phyloP scores from a whole-genome alignment of 1,140 invertebrate genomes.

The Lordiphosa clarofinis region DNA sequence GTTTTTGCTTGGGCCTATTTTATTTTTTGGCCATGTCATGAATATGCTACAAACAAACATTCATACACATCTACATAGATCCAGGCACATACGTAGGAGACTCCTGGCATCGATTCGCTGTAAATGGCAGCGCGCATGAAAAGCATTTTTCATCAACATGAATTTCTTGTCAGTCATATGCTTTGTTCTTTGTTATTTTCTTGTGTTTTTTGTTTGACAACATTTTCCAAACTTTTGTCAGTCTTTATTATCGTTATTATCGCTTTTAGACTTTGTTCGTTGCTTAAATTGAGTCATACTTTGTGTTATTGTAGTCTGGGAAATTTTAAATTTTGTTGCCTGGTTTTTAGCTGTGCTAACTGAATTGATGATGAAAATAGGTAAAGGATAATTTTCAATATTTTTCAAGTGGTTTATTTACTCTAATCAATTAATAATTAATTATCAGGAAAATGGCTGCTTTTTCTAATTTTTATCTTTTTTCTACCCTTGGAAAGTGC shows the following conservation, averaged over 20 bases:
- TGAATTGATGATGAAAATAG: not conserved
- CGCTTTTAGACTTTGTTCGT: constrained; percentile 51
- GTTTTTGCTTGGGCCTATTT: constrained; percentile 58
- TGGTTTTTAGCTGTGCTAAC: constrained; percentile 26
- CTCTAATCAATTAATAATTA: too few species aligned
- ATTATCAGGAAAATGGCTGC: not conserved
- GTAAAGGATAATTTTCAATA: too few species aligned
- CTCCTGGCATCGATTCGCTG: constrained; percentile 51
- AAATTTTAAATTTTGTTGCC: constrained; percentile 13
- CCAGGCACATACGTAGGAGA: constrained; percentile 20
- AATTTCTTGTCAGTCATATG: constrained; percentile 68
- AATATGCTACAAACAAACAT: constrained; percentile 52
- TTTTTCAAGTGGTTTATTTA: too few species aligned
- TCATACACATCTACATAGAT: constrained; percentile 21
- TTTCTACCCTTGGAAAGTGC: too few species aligned
- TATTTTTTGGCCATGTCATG: constrained; percentile 66
- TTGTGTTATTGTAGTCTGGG: constrained; percentile 22
- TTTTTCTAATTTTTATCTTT: too few species aligned
- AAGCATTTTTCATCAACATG: constrained; percentile 75
- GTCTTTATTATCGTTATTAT: constrained; percentile 78
- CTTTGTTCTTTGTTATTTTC: constrained; percentile 55
- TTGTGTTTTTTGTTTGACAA: constrained; percentile 36
- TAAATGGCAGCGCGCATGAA: constrained; percentile 69
- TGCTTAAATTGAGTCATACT: constrained; percentile 50
- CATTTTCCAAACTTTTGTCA: constrained; percentile 67